Evolutionary conservation across 2,797 vertebrate species (phyloP).

Genomic region (Channallabes apus): DNA sequence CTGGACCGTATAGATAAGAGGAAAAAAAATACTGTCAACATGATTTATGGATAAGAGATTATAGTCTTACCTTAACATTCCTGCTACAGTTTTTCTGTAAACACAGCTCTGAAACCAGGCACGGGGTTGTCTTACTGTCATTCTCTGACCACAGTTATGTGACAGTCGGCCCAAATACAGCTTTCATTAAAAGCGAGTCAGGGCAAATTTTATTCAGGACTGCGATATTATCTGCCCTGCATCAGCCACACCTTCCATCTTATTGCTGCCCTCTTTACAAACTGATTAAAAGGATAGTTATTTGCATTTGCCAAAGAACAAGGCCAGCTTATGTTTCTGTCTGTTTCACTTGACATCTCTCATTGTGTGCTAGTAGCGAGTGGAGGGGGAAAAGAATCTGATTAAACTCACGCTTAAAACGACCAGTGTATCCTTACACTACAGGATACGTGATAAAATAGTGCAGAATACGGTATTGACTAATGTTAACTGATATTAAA

Average conservation of each 20-base stretch:
- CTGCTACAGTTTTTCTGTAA: neutral
- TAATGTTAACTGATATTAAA: neutral
- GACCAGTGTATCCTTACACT: neutral
- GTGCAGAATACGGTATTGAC: neutral
- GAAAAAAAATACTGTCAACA: neutral
- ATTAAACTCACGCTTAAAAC: neutral
- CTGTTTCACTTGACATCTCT: slow-evolving; percentile 9
- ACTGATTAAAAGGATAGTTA: slow-evolving; percentile 35
- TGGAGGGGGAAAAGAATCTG: neutral
- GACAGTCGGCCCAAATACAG: slow-evolving; percentile 4
- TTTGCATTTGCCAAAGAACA: slow-evolving; percentile 25
- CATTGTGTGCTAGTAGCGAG: neutral
- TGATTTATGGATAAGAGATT: slow-evolving; percentile 13
- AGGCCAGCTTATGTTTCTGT: slow-evolving; percentile 25
- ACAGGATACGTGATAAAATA: neutral
- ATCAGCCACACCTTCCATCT: slow-evolving; percentile 26
- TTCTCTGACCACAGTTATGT: slow-evolving; percentile 12
- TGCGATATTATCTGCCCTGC: slow-evolving; percentile 27
- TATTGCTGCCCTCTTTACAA: slow-evolving; percentile 34
- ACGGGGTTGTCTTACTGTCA: neutral
- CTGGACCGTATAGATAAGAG: neutral
- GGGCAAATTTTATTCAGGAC: slow-evolving; percentile 25
- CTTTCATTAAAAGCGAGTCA: slow-evolving; percentile 38
- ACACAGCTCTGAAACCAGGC: neutral
- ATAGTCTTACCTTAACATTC: slow-evolving; percentile 20